Evolutionary conservation across 2,113 vertebrate genomes (phyloP), one percentile per base, ranked within the genome.

Genomic region (Lipophrys pholis): DNA sequence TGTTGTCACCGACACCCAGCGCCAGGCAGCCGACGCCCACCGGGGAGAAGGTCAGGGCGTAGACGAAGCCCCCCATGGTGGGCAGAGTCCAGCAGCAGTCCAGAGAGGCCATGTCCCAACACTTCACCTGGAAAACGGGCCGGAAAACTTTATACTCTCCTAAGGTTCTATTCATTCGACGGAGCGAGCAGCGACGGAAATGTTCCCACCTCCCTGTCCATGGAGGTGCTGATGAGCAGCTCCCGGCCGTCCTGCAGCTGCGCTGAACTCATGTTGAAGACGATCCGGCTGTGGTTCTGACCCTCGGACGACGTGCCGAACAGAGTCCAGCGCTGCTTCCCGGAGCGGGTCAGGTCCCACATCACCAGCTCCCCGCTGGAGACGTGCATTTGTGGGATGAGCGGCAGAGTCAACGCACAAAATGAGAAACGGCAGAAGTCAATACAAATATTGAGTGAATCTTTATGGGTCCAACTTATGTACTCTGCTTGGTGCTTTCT

Each of bases 81-180:
- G 97, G 96, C 65, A 99, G 86, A 5, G 96, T 96, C 98, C 98
- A 99, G 78, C 92, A 94, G 82, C 96, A 97, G 2, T 97, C 95
- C 40, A 97, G 92, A 46, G 93, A 93, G 3, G 76, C 73, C 60
- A 98, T 80, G 85, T 98, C 95, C 98, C 98, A 99, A 81, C 97
- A 99, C 55, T 97, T 98, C 40, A 99, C 93, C 98, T 99, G 89
- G 10, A 48, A 12, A 11, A 5, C 11, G 11, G 7, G 43, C 14
- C 11, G 3, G 6, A 45, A 5, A 45, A 45, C 43, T 12, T n/a
- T n/a, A n/a, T n/a, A n/a, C n/a, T 45, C 11, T 5, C 10, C 43
- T 6, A 30, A 4, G 21, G 21, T 2, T 30, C 21, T 2, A 30
- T 30, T 30, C 21, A 30, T 4, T 4, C 2, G 21, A 4, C 21